These are phyloP conservation scores for Zaprionus vittiger DNA, from an alignment of 1,140 invertebrate genomes.

Conservation along the genomic window DNA sequence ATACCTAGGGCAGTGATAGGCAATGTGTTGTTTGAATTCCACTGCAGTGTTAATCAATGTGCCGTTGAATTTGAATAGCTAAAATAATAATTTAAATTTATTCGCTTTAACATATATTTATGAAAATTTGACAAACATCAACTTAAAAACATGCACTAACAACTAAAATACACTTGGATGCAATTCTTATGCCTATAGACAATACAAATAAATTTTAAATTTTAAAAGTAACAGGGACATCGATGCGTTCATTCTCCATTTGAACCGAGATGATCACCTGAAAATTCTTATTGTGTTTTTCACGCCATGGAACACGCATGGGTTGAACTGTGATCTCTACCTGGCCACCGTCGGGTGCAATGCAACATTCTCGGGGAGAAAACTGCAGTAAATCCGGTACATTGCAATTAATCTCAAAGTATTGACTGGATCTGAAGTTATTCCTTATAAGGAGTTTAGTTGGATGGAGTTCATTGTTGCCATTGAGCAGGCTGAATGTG, in stretches of 20 bases:
- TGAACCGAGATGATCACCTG: constrained; percentile 52
- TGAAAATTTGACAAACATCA: constrained; percentile 6
- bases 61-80: neutral
- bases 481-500: constrained; percentile 37
- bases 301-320: constrained; percentile 23
- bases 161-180: constrained; percentile 9
- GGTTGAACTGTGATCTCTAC: constrained; percentile 61
- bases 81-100: neutral
- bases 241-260: constrained; percentile 77
- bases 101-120: neutral
- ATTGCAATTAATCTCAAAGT: constrained; percentile 70
- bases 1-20: neutral
- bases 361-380: constrained; percentile 63
- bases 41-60: neutral
- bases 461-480: constrained; percentile 9
- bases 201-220: constrained; percentile 45
- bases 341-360: constrained; percentile 69
- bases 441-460: constrained; percentile 57
- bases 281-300: constrained; percentile 36
- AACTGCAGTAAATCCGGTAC: constrained; percentile 57
- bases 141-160: neutral
- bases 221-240: constrained; percentile 68
- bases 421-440: constrained; percentile 64
- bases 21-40: neutral
- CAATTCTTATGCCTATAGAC: constrained; percentile 1